Evolutionary conservation across 2,797 vertebrate species (phyloP), one percentile per base, ranked within the genome.

Genomic region (Cephalopachus bancanus): DNA sequence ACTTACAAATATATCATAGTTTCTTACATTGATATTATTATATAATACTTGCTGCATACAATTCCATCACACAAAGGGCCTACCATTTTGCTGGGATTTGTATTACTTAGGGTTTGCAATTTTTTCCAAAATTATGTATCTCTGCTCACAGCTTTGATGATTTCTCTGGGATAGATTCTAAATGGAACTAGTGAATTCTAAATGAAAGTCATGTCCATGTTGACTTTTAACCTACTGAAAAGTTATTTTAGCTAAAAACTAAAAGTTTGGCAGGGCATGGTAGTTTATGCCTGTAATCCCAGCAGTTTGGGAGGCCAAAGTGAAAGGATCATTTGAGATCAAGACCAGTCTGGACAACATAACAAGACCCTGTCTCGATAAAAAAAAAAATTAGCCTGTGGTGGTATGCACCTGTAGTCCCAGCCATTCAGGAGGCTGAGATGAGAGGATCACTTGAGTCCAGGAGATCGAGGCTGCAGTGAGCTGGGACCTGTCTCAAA

Each of bases 121-220:
- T 69, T 69, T 69, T 22, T 5, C 75, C 7, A 37, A 76, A 94
- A 72, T 44, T 78, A 44, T 55, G 80, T 28, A 75, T 55, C 30
- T 72, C 87, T 72, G 64, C 8, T 90, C 89, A 92, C 10, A 92
- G 59, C 19, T 83, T 64, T 92, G 20, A 92, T 69, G 44, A 86
- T 83, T 78, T 95, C 78, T 83, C 80, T 67, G 51, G 24, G 15
- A 64, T 91, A 60, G 93, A 80, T 5, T 80, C 62, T 85, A 87
- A 64, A 28, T 64, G 59, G 24, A 20, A 76, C 49, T 33, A 12
- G 19, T 26, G 26, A 15, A 44, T 44, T 44, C 65, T 71, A 71
- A 74, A 67, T 30, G n/a, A 53, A 94, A 64, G 10, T 72, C n/a
- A 60, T 10, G n/a, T 93, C 22, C 26, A 49, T 51, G 95, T 91